These are phyloP conservation scores for Nephrotoma flavescens DNA, from an alignment of 2,888 invertebrate species.

Conservation along the genomic window DNA sequence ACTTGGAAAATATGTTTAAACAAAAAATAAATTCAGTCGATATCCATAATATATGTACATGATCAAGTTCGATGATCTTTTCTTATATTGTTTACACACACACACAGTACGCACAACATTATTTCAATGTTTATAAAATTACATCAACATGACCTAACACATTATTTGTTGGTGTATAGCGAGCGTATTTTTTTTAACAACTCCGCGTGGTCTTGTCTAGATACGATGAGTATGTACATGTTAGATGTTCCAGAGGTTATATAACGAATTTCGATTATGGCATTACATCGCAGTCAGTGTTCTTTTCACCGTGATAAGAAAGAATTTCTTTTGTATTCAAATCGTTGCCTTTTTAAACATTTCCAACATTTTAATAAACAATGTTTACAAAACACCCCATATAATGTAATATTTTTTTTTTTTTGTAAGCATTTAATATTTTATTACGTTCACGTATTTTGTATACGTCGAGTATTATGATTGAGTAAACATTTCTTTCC, in stretches of 20 bases:
- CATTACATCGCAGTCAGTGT: neutral
- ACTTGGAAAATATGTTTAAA: neutral
- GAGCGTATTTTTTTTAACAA: neutral
- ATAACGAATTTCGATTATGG: neutral
- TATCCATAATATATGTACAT: neutral
- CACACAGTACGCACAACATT: neutral
- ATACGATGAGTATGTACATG: neutral
- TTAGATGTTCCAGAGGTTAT: no score
- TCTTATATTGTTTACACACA: neutral
- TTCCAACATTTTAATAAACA: neutral
- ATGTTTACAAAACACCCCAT: neutral
- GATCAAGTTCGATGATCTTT: neutral
- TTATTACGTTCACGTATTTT: neutral
- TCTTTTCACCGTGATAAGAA: neutral
- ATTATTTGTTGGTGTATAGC: neutral
- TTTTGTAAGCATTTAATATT: neutral
- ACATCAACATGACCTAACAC: neutral
- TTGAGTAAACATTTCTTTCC: neutral
- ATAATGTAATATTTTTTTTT: neutral
- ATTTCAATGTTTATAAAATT: neutral
- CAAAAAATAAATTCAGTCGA: neutral
- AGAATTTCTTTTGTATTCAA: neutral
- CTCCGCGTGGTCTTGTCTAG: neutral
- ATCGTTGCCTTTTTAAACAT: neutral
- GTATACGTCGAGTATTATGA: neutral